Base-by-base conservation (phyloP, 2,113 vertebrate genomes). In the Danionella cerebrum region DNA sequence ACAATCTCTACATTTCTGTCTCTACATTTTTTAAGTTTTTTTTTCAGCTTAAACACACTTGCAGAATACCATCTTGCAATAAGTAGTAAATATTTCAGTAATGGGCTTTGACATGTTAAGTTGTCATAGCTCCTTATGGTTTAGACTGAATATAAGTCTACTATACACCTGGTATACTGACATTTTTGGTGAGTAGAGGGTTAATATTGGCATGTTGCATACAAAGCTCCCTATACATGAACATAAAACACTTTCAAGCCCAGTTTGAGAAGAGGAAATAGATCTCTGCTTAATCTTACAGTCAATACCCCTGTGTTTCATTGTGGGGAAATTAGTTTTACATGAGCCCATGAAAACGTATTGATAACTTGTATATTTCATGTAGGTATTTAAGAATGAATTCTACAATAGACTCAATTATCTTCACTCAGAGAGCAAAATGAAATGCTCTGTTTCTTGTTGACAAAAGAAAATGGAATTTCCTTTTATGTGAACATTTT, bases 201-300 rank as follows among this genome's bases (percentile, higher is more conserved):
- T 84, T 79, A 81, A 78, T 79, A 80, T 78, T 72, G 44, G 63
- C 44, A 80, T 78, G 72, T 59, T 47, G 31, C 65, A 48, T 72
- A 74, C n/a, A 73, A 76, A 75, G 70, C 76, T 67, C n/a, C n/a
- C n/a, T n/a, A n/a, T n/a, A n/a, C n/a, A n/a, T n/a, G n/a, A n/a
- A n/a, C n/a, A n/a, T n/a, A n/a, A n/a, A n/a, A n/a, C n/a, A n/a
- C n/a, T n/a, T 79, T 42, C 36, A 68, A 72, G 76, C 79, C 82
- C 82, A 64, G 79, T 75, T 72, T 73, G 73, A 87, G 80, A 79
- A 82, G 84, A 73, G 76, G 73, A 84, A 86, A 83, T 87, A 88
- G 86, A 89, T 87, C 83, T n/a, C n/a, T n/a, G 86, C 78, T 66
- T 45, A 35, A 70, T 73, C 76, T 74, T 79, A 74, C 65, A 78